Evolutionary conservation across 2,888 invertebrate genomes (phyloP).

Genomic region (Plagodis pulveraria): DNA sequence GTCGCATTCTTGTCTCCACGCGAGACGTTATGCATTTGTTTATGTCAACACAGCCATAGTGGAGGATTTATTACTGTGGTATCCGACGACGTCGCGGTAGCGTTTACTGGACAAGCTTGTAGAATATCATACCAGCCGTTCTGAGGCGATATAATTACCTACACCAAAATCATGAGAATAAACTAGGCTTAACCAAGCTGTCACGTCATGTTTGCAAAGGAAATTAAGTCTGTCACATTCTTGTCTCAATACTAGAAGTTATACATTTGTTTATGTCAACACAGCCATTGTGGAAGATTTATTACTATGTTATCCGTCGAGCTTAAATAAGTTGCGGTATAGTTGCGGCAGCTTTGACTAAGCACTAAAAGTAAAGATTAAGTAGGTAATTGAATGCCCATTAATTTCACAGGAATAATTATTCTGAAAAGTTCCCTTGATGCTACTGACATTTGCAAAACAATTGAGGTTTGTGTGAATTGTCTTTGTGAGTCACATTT

Average conservation of each 20-base stretch:
- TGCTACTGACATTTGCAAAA: too few species aligned
- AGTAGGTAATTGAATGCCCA: too few species aligned
- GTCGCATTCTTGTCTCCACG: constrained; percentile 46
- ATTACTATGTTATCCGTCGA: constrained; percentile 28
- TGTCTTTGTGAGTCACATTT: too few species aligned
- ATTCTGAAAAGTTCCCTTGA: too few species aligned
- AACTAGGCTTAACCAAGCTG: neutral
- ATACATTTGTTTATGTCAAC: constrained; percentile 61
- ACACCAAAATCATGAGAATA: neutral
- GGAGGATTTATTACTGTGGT: constrained; percentile 40
- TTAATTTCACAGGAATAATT: too few species aligned
- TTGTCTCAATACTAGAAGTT: constrained; percentile 44
- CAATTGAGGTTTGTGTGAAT: too few species aligned
- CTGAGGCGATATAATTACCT: too few species aligned
- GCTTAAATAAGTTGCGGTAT: too few species aligned
- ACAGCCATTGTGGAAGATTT: constrained; percentile 39
- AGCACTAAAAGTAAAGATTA: too few species aligned
- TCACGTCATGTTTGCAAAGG: constrained; percentile 30
- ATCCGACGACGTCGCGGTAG: constrained; percentile 7
- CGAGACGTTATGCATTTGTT: constrained; percentile 56
- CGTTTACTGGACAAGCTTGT: constrained; percentile 5
- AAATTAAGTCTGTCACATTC: constrained; percentile 51
- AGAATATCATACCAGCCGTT: too few species aligned
- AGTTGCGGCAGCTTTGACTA: too few species aligned
- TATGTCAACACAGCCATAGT: constrained; percentile 47